Percentiles rank a stretch among this genome's conserved stretches.
Conservation (phyloP, 37 sponge, comb jelly and placozoan species). For the Mnemiopsis leidyi region DNA sequence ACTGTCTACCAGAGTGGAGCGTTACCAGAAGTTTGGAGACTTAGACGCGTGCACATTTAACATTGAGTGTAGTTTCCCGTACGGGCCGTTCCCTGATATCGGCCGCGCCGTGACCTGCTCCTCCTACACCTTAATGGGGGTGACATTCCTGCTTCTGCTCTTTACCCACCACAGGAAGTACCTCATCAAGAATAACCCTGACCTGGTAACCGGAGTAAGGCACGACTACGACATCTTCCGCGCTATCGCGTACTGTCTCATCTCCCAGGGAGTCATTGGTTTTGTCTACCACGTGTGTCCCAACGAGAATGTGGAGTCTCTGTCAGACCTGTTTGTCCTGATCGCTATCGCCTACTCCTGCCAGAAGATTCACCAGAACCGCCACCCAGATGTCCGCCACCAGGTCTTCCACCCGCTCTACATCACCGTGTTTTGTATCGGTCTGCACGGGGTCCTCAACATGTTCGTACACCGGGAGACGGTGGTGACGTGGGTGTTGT, state of each 20-base stretch:
- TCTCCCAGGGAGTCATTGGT: constrained; percentile 22
- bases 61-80: constrained; percentile 51
- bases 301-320: constrained; percentile 56
- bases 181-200: background rate
- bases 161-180: background rate
- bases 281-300: constrained; percentile 62
- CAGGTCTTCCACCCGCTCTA: constrained; percentile 19
- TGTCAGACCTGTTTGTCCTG: constrained; percentile 34
- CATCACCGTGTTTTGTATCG: constrained; percentile 52
- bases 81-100: constrained; percentile 7
- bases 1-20: constrained; percentile 17
- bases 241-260: constrained; percentile 25
- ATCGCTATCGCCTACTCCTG: background rate
- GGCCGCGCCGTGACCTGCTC: constrained; percentile 34
- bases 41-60: constrained; percentile 43
- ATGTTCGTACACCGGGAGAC: constrained; percentile 36
- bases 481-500: constrained; percentile 13
- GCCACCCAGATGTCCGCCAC: constrained; percentile 52
- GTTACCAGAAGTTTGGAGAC: constrained; percentile 6
- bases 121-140: constrained; percentile 17
- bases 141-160: constrained; percentile 29
- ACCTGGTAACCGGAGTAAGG: background rate
- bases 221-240: constrained; percentile 58
- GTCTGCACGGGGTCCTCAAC: constrained; percentile 22
- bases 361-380: constrained; percentile 59